Evolutionary conservation across 1,140 invertebrate species (phyloP), one percentile per base, ranked within the genome.

Genomic region (Luehdorfia chinensis): DNA sequence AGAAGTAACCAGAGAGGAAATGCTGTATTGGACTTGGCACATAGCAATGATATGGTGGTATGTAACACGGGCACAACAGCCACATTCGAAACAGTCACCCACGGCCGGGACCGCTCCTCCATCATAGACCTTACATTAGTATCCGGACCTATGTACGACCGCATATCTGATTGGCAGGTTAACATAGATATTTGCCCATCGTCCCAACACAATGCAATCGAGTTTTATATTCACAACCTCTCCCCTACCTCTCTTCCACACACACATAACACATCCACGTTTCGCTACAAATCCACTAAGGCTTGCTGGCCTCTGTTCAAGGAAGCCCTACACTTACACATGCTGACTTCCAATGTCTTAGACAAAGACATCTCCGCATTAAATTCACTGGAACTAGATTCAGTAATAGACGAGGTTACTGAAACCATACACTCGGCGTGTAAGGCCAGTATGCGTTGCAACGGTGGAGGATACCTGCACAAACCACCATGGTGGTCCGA

Each of bases 161-260:
- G 18, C 6, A 39, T 45, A 2, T 1, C 0, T 3, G 15, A 50
- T 8, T 50, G 48, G 48, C 12, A 19, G 1, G 39, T 50, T 1
- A 28, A 50, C 14, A 1, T 50, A 3, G 2, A 19, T n/a, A 9
- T 27, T 11, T 37, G 47, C 28, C 19, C 37, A 6, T 25, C 46
- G 11, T 25, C 52, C 8, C 23, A 45, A 31, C 39, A 48, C 19
- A 50, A 50, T 7, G 37, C 37, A 5, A 50, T 50, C 4, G 19
- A n/a, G n/a, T n/a, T n/a, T n/a, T 2, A 1, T 54, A 19, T 27
- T 27, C 25, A 27, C 25, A n/a, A 2, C 25, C 8, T 7, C 1
- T n/a, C 7, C 7, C 2, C 7, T 27, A 9, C 2, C 8, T n/a
- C 7, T n/a, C n/a, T n/a, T 7, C 8, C 25, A 6, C 8, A 27